phyloP scores from a whole-genome alignment of 1,140 invertebrate genomes.

The Harpegnathos saltator region DNA sequence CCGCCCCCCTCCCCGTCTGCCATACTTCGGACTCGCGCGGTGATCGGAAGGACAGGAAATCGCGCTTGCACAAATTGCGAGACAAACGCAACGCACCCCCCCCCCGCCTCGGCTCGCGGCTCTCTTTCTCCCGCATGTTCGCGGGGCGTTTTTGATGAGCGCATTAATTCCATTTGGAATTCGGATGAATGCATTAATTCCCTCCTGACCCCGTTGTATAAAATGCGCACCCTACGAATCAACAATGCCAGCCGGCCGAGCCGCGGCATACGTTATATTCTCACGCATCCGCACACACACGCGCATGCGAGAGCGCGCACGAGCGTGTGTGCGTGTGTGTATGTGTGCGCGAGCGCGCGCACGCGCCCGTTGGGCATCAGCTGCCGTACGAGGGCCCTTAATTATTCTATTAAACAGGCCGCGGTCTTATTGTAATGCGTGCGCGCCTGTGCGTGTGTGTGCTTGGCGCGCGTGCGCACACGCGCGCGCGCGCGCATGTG shows the following conservation, averaged over 20 bases:
- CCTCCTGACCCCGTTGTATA: slow-evolving; percentile 70
- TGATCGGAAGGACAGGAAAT: not conserved
- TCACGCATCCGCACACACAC: slow-evolving; percentile 40
- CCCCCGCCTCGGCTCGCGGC: too few species aligned
- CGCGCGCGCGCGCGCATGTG: not conserved
- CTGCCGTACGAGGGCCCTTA: slow-evolving; percentile 84
- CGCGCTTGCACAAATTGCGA: slow-evolving; percentile 37
- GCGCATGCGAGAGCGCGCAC: not conserved
- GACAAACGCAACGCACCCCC: slow-evolving; percentile 25
- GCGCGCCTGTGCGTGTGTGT: slow-evolving; percentile 39
- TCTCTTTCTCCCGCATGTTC: too few species aligned
- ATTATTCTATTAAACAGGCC: slow-evolving; percentile 86
- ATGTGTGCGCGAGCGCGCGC: slow-evolving; percentile 23
- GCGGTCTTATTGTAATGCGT: slow-evolving; percentile 83
- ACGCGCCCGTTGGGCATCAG: slow-evolving; percentile 79
- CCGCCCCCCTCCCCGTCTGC: too few species aligned
- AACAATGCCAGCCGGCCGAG: slow-evolving; percentile 63
- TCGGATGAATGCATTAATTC: slow-evolving; percentile 70
- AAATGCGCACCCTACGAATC: slow-evolving; percentile 64
- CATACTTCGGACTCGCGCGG: too few species aligned
- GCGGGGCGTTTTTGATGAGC: slow-evolving; percentile 45
- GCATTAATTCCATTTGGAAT: slow-evolving; percentile 69
- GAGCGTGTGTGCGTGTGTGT: too few species aligned
- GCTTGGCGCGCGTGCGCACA: slow-evolving; percentile 6
- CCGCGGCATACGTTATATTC: slow-evolving; percentile 58